Conservation (phyloP, 2,797 vertebrate species). For the Mionectes olivaceus region DNA sequence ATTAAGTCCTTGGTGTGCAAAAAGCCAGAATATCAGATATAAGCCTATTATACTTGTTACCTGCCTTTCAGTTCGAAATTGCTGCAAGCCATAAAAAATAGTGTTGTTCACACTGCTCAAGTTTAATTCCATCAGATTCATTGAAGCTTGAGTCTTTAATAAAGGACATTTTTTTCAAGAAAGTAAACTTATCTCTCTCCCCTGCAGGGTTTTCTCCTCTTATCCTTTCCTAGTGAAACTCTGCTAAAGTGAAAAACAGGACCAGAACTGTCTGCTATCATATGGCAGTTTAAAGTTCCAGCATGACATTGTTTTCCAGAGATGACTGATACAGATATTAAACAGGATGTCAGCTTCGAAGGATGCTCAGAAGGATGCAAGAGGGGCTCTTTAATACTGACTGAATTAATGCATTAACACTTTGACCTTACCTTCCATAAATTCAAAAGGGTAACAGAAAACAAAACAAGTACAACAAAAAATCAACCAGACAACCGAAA, state of each 20-base stretch:
- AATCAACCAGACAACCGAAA: not conserved
- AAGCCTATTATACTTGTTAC: not conserved
- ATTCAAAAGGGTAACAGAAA: not conserved
- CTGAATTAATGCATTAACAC: conserved; percentile 20
- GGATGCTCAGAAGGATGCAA: not conserved
- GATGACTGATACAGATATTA: not conserved
- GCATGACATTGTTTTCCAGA: conserved; percentile 16
- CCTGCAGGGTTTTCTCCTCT: conserved; percentile 20
- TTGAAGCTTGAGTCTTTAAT: conserved; percentile 25
- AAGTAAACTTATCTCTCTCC: conserved; percentile 38
- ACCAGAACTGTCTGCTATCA: not conserved
- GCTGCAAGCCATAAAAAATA: conserved; percentile 3
- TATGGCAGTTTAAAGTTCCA: not conserved
- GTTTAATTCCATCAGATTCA: conserved; percentile 32
- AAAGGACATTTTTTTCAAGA: conserved; percentile 24
- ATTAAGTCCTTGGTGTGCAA: not conserved
- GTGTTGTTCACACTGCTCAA: not conserved
- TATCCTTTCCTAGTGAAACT: not conserved
- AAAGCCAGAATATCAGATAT: not conserved
- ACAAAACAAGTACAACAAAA: not conserved
- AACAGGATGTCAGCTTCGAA: not conserved
- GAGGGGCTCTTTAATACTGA: not conserved
- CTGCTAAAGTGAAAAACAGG: not conserved
- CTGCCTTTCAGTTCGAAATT: not conserved
- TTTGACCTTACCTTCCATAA: conserved; percentile 10